Evolutionary conservation across 1,140 invertebrate genomes (phyloP), one percentile per base, ranked within the genome.

Genomic region (Pseudomyrmex pallidus): DNA sequence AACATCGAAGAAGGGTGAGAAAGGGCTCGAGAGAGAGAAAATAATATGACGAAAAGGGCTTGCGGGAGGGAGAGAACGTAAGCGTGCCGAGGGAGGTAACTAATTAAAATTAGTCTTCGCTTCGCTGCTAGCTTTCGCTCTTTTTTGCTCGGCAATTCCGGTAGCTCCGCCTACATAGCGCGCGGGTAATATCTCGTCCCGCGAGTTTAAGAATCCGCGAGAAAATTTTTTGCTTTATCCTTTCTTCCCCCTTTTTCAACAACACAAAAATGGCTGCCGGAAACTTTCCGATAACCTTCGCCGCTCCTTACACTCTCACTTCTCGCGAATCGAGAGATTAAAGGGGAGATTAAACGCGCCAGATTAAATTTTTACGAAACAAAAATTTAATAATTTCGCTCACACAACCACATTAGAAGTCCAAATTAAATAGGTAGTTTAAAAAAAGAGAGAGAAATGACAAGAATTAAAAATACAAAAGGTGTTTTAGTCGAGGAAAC

Each of bases 101-200:
- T 86, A 86, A 84, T 85, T 85, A 85, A 85, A 85, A 85, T 85
- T 83, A 85, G 84, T 84, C 84, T 67, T 48, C 84, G 84, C 56
- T 84, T 80, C 83, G 66, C 48, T 72, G 83, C 57, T 66, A 66
- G 72, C 73, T 77, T 74, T 82, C 70, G 48, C 61, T 82, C 59
- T 52, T 74, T 74, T 82, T 82, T 74, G 68, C 78, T 35, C 25
- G 44, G 25, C 50, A 74, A 73, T 82, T 74, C 57, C 78, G 48
- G 48, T 57, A 82, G 20, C 59, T 62, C 50, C 50, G 70, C 44
- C 62, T 50, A 35, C 56, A 15, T 22, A 56, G 35, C 64, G 66
- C 64, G 35, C 64, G 35, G 22, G 44, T 46, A 59, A 80, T 80
- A 80, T 80, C 76, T 72, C 46, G 66, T 80, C 66, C 20, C 54